Evolutionary conservation across 2,888 invertebrate genomes (phyloP), one percentile per base, ranked within the genome.

Genomic region (Chydorus sphaericus): DNA sequence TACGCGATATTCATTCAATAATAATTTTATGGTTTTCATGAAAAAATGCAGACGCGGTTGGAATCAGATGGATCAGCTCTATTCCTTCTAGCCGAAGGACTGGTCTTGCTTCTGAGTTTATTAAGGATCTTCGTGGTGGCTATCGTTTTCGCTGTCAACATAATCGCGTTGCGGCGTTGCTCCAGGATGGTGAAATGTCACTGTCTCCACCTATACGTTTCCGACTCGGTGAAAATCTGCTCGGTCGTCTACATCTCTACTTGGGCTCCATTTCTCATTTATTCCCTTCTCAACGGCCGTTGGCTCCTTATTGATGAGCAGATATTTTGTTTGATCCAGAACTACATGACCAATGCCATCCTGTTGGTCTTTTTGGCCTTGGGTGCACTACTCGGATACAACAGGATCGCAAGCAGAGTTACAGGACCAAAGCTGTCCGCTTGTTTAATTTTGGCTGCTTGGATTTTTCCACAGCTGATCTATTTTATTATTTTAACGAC

Each of bases 291-390:
- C 16, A 59, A 58, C 31, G 59, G 59, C 16, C n/a, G 48, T 16
- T 60, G 58, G 58, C 16, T 56, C 4, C 28, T 57, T 39, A 50
- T 60, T 16, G 54, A 52, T 50, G 54, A 55, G 31, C 54, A 52
- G 37, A 56, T 56, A 31, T 60, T 60, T 36, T 59, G 59, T 48
- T 30, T 59, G 30, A 33, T 55, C n/a, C 60, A 60, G 50, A 59
- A 58, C 55, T 59, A 57, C 28, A 48, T 60, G 31, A 56, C 57
- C 55, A 59, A 59, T 36, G 57, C 58, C 39, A 55, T 60, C 49
- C 52, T 53, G 28, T 51, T 59, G 57, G 58, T 59, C 14, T 48
- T 59, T 26, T 31, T 59, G 30, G 54, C 57, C 16, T 31, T 57
- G 29, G 54, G 33, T 4, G 55, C 58, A 7, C 30, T 58, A 20